These are phyloP conservation scores for Myopa tessellatipennis DNA, from an alignment of 2,888 invertebrate genomes.

Conservation along the genomic window DNA sequence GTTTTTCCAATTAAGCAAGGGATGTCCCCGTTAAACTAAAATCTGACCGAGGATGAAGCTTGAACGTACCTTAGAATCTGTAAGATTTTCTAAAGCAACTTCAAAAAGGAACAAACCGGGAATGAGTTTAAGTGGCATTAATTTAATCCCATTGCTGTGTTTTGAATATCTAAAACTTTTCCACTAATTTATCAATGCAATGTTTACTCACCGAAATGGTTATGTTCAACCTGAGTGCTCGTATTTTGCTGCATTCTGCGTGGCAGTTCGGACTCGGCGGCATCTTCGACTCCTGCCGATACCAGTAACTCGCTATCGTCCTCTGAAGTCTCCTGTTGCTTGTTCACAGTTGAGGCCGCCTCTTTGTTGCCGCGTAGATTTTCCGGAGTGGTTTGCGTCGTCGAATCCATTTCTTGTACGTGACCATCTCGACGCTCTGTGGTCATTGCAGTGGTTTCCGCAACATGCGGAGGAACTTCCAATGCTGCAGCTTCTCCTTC, in stretches of 20 bases:
- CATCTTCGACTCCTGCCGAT: slow-evolving; percentile 10
- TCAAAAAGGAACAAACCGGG: too few species aligned
- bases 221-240: slow-evolving; percentile 85
- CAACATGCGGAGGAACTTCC: not conserved
- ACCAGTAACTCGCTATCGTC: slow-evolving; percentile 68
- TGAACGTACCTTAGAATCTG: too few species aligned
- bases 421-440: slow-evolving; percentile 7
- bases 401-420: slow-evolving; percentile 60
- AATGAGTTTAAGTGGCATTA: too few species aligned
- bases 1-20: too few species aligned
- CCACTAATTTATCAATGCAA: not conserved
- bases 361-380: slow-evolving; percentile 49
- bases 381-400: slow-evolving; percentile 62
- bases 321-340: slow-evolving; percentile 42
- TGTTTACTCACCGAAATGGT: slow-evolving; percentile 81
- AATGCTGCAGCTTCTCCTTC: not conserved
- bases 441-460: not conserved
- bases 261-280: slow-evolving; percentile 12
- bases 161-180: too few species aligned
- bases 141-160: too few species aligned
- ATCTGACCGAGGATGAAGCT: too few species aligned
- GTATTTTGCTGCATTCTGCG: slow-evolving; percentile 74
- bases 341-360: not conserved
- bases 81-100: too few species aligned
- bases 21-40: too few species aligned